Evolutionary conservation across 2,888 invertebrate species (phyloP).

Genomic region (Drosophila fungiperda): DNA sequence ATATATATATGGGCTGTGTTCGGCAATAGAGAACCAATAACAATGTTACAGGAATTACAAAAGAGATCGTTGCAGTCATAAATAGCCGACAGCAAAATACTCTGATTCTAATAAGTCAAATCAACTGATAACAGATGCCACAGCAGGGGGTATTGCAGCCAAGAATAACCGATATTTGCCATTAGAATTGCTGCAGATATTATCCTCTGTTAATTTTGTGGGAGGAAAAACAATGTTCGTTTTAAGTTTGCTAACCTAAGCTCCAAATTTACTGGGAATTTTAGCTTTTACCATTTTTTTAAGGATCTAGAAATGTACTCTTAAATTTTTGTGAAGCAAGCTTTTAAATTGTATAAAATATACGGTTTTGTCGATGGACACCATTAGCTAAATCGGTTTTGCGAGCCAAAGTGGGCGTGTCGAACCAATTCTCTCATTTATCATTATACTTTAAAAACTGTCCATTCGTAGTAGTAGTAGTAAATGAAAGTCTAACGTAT

Average conservation of each 20-base stretch:
- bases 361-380: not conserved
- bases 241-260: not conserved
- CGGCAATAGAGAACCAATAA: conserved; percentile 35
- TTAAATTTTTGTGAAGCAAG: no score
- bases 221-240: not conserved
- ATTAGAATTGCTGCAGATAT: not conserved
- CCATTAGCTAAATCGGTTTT: not conserved
- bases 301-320: no score
- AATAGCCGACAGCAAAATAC: not conserved
- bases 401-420: not conserved
- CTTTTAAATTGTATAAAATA: not conserved
- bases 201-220: not conserved
- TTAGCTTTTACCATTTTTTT: no score
- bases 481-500: no score
- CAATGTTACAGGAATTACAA: not conserved
- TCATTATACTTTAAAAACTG: not conserved
- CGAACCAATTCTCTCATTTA: not conserved
- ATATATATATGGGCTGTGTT: conserved; percentile 53
- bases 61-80: not conserved
- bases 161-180: not conserved
- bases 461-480: no score
- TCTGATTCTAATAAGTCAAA: not conserved
- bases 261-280: no score
- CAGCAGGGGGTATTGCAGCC: not conserved
- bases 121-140: not conserved